Conservation (phyloP, 2,888 invertebrate species). For the Anthophora plumipes region DNA sequence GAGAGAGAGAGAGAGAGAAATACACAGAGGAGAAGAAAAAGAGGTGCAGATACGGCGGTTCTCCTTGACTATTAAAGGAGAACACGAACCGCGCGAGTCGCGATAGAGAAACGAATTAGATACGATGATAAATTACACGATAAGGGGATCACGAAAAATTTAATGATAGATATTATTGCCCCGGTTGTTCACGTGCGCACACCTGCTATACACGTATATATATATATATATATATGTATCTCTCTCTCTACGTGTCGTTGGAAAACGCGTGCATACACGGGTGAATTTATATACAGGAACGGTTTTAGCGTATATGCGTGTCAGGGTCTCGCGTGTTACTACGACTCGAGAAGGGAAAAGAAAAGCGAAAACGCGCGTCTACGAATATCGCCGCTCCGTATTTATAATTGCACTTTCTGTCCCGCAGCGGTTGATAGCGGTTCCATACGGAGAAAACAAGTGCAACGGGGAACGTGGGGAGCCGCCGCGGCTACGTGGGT, state of each 20-base stretch:
- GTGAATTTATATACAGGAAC: constrained; percentile 17
- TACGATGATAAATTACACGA: constrained; percentile 59
- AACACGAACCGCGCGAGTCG: constrained; percentile 7
- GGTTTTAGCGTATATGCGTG: constrained; percentile 36
- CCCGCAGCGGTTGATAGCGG: constrained; percentile 74
- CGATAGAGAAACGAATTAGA: constrained; percentile 46
- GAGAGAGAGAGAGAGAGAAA: constrained; percentile 14
- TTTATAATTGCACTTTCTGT: constrained; percentile 78
- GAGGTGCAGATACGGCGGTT: constrained; percentile 32
- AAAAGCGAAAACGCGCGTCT: constrained; percentile 34
- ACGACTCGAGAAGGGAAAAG: background rate
- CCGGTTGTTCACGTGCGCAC: constrained; percentile 59
- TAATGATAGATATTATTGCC: constrained; percentile 48
- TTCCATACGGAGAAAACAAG: constrained; percentile 77
- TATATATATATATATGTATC: background rate
- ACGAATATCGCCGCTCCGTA: constrained; percentile 66
- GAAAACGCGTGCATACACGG: constrained; percentile 28
- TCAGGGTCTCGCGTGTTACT: constrained; percentile 54
- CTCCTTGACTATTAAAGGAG: constrained; percentile 49
- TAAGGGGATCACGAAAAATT: constrained; percentile 64
- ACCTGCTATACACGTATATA: too few species aligned
- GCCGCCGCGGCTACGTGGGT: constrained; percentile 66
- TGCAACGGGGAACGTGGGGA: constrained; percentile 54
- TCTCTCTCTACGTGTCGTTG: constrained; percentile 12
- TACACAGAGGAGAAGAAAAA: too few species aligned